Evolutionary conservation across 2,888 invertebrate genomes (phyloP), one percentile per base, ranked within the genome.

Genomic region (Cerastis leucographa): DNA sequence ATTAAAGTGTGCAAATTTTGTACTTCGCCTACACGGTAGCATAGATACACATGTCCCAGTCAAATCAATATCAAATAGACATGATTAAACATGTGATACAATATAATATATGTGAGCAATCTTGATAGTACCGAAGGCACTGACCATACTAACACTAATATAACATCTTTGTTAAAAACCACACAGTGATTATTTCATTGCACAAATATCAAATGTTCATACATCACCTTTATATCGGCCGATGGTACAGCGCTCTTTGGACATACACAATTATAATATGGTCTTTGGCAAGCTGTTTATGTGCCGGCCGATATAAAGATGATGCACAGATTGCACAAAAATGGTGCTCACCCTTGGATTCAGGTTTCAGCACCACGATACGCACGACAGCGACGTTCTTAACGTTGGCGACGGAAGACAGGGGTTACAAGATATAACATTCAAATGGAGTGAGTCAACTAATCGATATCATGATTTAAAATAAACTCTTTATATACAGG

Each of bases 71-170:
- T 83, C 42, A 49, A 76, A 61, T 83, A 85, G 80, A 88, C 85
- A 88, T 85, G 86, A 89, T 85, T 85, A 84, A 78, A 89, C 78
- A 89, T 87, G 92, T 92, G 93, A 92, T 93, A 94, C 76, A 90
- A 90, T 87, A 76, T 78, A 78, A 69, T 82, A 79, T 92, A 94
- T 84, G 91, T 95, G 94, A 95, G 94, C 94, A 95, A 95, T 90
- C 80, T 76, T 78, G 80, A 87, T 81, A 87, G 77, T 81, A 79
- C 87, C 78, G 65, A 69, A 56, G 74, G 86, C 81, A 87, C 80
- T 74, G 82, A 68, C 71, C 78, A 35, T 73, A 85, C 79, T 88
- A 87, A 86, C 82, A 85, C 81, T 86, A 87, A 76, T 77, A 76
- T 78, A 88, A 86, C 79, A 82, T 78, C 73, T 78, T 84, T 80